Conservation (phyloP, 2,113 vertebrate genomes). For the Leptodactylus fuscus region DNA sequence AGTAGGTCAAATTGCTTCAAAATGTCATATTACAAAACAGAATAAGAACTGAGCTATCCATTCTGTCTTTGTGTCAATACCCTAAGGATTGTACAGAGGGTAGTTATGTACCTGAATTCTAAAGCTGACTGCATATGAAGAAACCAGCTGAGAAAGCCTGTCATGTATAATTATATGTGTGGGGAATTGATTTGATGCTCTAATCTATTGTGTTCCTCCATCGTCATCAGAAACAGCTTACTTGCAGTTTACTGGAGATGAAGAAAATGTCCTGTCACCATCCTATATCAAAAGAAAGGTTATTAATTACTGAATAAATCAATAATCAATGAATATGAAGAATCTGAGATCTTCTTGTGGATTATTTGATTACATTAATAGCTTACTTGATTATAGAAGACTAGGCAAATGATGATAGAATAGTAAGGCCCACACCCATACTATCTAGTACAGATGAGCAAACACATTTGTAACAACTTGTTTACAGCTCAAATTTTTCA, state of each 20-base stretch:
- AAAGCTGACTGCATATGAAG: neutral
- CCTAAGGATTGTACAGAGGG: neutral
- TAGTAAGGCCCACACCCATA: no score
- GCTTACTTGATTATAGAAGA: neutral
- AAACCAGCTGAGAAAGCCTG: neutral
- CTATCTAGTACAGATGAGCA: no score
- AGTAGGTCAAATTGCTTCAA: no score
- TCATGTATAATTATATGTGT: neutral
- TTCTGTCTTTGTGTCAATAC: neutral
- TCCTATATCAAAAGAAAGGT: neutral
- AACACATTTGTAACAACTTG: no score
- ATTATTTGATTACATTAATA: neutral
- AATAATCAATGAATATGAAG: neutral
- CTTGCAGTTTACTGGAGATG: neutral
- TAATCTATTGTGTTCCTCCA: conserved; percentile 3
- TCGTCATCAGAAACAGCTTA: neutral
- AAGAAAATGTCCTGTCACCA: neutral
- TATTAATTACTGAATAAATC: neutral
- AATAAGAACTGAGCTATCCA: neutral
- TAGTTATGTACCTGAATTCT: neutral
- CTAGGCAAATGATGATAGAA: no score
- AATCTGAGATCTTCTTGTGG: neutral
- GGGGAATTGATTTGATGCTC: neutral
- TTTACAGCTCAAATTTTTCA: no score
- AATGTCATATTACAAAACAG: neutral